These are phyloP conservation scores for Epistrophe eligans DNA, from an alignment of 2,888 invertebrate species.

Conservation along the genomic window DNA sequence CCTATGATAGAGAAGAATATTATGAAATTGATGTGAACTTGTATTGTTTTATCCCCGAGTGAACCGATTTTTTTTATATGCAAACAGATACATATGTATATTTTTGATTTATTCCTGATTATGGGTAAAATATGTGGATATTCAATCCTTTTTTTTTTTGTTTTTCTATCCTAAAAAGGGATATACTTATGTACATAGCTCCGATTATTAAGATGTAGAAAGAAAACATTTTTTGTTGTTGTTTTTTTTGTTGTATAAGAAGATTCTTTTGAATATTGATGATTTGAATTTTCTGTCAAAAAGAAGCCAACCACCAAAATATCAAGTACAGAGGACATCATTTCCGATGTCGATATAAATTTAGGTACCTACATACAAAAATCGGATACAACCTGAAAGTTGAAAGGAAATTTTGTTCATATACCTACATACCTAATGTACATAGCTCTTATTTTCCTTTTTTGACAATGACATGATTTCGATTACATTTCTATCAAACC, in stretches of 20 bases:
- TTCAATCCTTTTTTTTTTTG: not conserved
- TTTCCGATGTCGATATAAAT: not conserved
- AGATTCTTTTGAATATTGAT: not conserved
- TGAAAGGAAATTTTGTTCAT: not conserved
- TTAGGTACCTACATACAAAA: not conserved
- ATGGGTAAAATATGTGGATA: not conserved
- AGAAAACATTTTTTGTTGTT: not conserved
- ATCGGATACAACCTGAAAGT: not conserved
- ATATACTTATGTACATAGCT: no score
- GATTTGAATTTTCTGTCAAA: not conserved
- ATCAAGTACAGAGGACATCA: not conserved
- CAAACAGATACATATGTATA: not conserved
- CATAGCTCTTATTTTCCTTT: not conserved
- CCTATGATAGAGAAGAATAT: not conserved
- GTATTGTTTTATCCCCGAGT: constrained; percentile 6
- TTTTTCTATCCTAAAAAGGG: not conserved
- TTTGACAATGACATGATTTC: constrained; percentile 1
- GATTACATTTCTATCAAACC: not conserved
- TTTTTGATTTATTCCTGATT: constrained; percentile 8
- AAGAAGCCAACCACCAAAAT: not conserved
- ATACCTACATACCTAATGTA: not conserved
- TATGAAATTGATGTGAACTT: not conserved
- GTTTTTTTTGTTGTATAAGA: no score
- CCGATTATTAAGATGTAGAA: no score
- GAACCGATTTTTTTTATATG: constrained; percentile 7